Evolutionary conservation across 2,797 vertebrate genomes (phyloP), one percentile per base, ranked within the genome.

Genomic region (Telmatherina bonti): DNA sequence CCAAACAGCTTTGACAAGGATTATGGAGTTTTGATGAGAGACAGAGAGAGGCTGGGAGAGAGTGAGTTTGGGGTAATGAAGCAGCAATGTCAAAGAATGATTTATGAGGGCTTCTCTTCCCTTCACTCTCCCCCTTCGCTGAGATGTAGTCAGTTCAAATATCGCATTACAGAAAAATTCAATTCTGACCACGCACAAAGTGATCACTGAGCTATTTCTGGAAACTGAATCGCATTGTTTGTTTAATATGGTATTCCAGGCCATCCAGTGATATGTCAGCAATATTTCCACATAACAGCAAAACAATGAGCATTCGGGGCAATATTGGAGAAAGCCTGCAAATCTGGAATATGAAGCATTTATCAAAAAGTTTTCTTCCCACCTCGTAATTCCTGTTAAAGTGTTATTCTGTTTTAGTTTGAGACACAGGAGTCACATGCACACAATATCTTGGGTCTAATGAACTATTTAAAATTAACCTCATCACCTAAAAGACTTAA

Each of bases 11-110:
- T 87, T 91, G 91, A 92, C 90, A 83, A 78, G 80, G 83, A 90
- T 92, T 90, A 93, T 91, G 79, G 82, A 87, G 70, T 91, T 90
- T 91, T 88, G 89, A 91, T 88, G 85, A 84, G 83, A 86, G 84
- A 81, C 84, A 81, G 77, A 88, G 83, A 82, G 84, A 75, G 78
- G 74, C 78, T 74, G 81, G 52, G 67, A 78, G 82, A 89, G 80
- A 91, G 88, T 89, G 87, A 86, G 84, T 78, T 83, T 88, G 87
- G 85, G 88, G 88, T 92, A 93, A 92, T 93, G 91, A 90, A 90
- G 89, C 89, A 89, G 88, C 88, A 85, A 89, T 89, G 87, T 89
- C 87, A 79, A 77, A 74, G 75, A 83, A 89, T 89, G 91, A 91
- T 93, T 92, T 91, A 93, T 90, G 90, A 86, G 85, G 15, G 49